Evolutionary conservation across 2,888 invertebrate genomes (phyloP), one percentile per base, ranked within the genome.

Genomic region (Trachelus iudaicus): DNA sequence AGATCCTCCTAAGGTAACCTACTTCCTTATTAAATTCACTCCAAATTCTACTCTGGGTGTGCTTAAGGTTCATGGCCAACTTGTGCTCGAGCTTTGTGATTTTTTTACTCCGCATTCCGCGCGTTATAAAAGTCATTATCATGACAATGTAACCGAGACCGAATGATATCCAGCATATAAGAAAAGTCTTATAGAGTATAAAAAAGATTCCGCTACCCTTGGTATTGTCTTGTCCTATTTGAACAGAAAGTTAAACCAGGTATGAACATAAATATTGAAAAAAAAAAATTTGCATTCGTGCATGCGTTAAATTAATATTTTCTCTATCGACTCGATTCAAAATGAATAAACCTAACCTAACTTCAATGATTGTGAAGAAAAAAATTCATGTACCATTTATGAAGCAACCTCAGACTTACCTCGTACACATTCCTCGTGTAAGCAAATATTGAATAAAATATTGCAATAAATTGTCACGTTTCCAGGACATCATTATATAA

Each of bases 91-190:
- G 92, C 85, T 93, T 93, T 69, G 94, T 94, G 77, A 97, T 93
- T 85, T 94, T 93, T 89, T 97, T 96, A 84, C 96, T 96, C 76
- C 94, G 93, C 94, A 96, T 94, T 6, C 95, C 96, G 79, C 95
- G 94, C 0, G 96, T 95, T 83, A 97, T 96, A 88, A 97, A 97
- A 1, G 96, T 96, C 84, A 97, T 94, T 73, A 97, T 94, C 98
- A 98, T 98, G 34, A 97, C 95, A 73, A 97, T 94, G 91, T 98
- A 98, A 0, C 98, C 98, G 81, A 98, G 93, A 0, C 98, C 98
- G 87, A 97, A 97, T 80, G 97, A 96, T 77, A 98, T 97, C 98
- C 98, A 98, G 35, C 96, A 91, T 56, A 98, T 94, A 0, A 98
- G 93, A 85, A 96, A 96, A 79, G 96, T 94, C 91, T 97, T 95